A percentile compares a stretch with the other conserved stretches of the same genome.
phyloP scores from a whole-genome alignment of 1,140 invertebrate species.

The Leptinotarsa undecemlineata region DNA sequence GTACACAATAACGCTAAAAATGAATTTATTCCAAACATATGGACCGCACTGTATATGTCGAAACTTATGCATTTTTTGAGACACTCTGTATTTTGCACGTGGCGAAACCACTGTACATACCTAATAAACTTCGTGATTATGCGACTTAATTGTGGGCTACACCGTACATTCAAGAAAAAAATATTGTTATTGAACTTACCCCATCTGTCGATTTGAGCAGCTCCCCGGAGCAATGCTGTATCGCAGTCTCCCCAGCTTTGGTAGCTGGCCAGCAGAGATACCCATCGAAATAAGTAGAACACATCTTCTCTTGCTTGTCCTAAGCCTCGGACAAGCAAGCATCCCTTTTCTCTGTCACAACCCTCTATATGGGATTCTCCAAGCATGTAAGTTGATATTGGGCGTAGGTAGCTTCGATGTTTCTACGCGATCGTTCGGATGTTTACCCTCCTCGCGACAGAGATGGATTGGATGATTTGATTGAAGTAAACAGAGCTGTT shows the following conservation, averaged over 20 bases:
- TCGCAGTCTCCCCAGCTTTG: conserved; percentile 53
- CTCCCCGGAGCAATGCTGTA: conserved; percentile 59
- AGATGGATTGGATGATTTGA: conserved; percentile 27
- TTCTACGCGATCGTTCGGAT: not conserved
- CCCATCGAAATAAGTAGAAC: conserved; percentile 58
- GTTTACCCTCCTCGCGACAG: conserved; percentile 32
- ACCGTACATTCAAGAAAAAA: not conserved
- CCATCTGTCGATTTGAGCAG: conserved; percentile 57
- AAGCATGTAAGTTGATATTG: conserved; percentile 30
- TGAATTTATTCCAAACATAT: no score
- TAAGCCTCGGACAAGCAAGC: not conserved
- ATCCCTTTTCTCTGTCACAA: not conserved
- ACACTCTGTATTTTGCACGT: no score
- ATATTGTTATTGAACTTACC: conserved; percentile 9
- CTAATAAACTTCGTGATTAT: not conserved
- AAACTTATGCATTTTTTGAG: no score
- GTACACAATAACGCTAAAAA: no score
- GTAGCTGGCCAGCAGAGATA: conserved; percentile 63
- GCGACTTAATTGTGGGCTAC: not conserved
- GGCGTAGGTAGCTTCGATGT: conserved; percentile 24
- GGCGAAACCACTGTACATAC: no score
- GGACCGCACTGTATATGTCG: no score
- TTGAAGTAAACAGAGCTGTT: not conserved
- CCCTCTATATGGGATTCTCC: conserved; percentile 9
- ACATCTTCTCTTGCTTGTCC: conserved; percentile 16